Conservation (phyloP, 2,797 vertebrate genomes). For the Pangasius krempfi region DNA sequence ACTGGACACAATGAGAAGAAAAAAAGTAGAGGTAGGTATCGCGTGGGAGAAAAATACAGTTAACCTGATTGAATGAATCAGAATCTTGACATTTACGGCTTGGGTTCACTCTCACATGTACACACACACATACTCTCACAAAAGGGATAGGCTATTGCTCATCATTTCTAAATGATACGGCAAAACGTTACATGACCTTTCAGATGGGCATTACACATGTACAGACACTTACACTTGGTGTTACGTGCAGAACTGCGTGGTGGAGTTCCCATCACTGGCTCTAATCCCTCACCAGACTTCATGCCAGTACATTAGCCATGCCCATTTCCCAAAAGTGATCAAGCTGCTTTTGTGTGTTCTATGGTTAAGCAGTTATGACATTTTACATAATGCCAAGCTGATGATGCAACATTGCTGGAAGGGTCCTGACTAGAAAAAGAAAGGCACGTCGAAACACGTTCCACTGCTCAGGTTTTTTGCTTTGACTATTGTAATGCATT, state of each 20-base stretch:
- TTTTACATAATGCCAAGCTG: slow-evolving; percentile 30
- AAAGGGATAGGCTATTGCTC: slow-evolving; percentile 39
- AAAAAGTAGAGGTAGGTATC: background rate
- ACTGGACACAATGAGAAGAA: background rate
- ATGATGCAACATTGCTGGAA: slow-evolving; percentile 41
- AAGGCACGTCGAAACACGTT: background rate
- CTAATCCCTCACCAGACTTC: background rate
- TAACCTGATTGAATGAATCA: slow-evolving; percentile 34
- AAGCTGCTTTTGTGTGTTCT: background rate
- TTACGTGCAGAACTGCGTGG: slow-evolving; percentile 7
- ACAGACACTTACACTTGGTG: slow-evolving; percentile 1
- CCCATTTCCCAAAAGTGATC: slow-evolving; percentile 31
- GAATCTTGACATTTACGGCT: slow-evolving; percentile 49
- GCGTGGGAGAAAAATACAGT: slow-evolving; percentile 28
- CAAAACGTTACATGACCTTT: slow-evolving; percentile 26
- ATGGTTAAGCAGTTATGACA: slow-evolving; percentile 6
- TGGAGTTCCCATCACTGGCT: slow-evolving; percentile 29
- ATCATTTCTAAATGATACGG: slow-evolving; percentile 38
- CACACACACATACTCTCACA: background rate
- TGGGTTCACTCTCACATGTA: slow-evolving; percentile 25
- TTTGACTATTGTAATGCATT: background rate
- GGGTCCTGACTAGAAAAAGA: background rate
- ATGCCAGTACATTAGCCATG: background rate
- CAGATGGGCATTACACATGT: background rate
- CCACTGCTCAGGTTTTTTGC: background rate